Evolutionary conservation across 1,140 invertebrate genomes (phyloP).

Genomic region (Oryzaephilus surinamensis): DNA sequence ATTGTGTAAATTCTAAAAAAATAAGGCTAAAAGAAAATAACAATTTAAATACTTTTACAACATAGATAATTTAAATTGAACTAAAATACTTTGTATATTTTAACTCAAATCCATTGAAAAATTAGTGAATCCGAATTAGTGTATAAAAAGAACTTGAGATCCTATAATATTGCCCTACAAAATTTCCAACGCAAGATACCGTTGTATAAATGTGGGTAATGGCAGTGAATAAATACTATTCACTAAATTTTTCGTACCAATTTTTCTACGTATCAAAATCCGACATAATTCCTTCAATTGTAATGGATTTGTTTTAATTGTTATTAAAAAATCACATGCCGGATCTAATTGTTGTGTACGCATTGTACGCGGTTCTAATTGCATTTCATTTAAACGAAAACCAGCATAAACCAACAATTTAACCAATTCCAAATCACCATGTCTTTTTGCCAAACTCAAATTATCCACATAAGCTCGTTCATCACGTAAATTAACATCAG

Average conservation of each 20-base stretch:
- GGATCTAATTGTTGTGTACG: conserved; percentile 20
- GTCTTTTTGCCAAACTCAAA: conserved; percentile 35
- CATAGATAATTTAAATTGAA: too few relatives aligned
- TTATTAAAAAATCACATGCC: conserved; percentile 27
- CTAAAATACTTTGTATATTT: too few relatives aligned
- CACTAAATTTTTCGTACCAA: conserved; percentile 25
- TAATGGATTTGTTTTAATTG: conserved; percentile 36
- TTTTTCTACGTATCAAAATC: conserved; percentile 32
- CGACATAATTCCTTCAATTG: conserved; percentile 38
- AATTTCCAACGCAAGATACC: conserved; percentile 30
- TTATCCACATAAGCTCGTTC: conserved; percentile 32
- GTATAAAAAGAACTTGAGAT: conserved; percentile 1
- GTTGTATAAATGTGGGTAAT: conserved; percentile 31
- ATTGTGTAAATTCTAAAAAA: too few relatives aligned
- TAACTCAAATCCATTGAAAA: too few relatives aligned
- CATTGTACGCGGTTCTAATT: conserved; percentile 27
- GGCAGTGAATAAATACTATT: conserved; percentile 29
- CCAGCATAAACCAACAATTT: conserved; percentile 31
- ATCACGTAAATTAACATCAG: conserved; percentile 30
- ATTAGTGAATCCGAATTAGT: too few relatives aligned
- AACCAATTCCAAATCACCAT: conserved; percentile 32
- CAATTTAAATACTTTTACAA: too few relatives aligned
- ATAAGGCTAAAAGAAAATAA: too few relatives aligned
- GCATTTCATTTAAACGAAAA: conserved; percentile 28
- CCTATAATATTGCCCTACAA: conserved; percentile 7